Base-by-base conservation (phyloP, 2,797 vertebrate species). In the Manis crassicaudata region DNA sequence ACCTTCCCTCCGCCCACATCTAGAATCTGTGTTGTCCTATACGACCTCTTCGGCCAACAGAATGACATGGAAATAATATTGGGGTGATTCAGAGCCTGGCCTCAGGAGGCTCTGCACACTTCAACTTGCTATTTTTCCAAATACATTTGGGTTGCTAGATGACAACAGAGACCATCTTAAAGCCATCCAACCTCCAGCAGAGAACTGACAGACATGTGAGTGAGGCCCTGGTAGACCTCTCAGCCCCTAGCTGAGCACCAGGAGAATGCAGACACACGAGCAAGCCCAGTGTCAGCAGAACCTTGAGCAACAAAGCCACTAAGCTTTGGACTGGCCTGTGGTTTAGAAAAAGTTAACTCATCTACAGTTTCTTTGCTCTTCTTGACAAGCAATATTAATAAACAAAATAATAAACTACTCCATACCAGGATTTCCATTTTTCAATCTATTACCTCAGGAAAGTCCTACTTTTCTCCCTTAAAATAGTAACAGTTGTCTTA, bases 21-120 rank as follows among this genome's bases (percentile, higher is more conserved):
- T 11, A 40, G n/a, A 65, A 25, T 23, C 54, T 9, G 5, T 3
- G 2, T 5, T 50, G n/a, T 46, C 12, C 85, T 4, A 2, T 3
- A 17, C 12, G 25, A 27, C 43, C 50, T 25, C 56, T 17, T 3
- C 14, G 25, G 67, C 27, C 58, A 17, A 18, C 7, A 58, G 29
- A n/a, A 37, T 1, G 35, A 27, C 40, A 43, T 11, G 29, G 20
- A 52, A 70, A 29, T 6, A 23, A 40, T 4, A 29, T 0, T 0
- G 1, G 10, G 7, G 16, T 70, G n/a, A 29, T 6, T 35, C 13
- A 54, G 35, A 79, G 76, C 77, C 56, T 3, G 25, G 32, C 79
- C 52, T n/a, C 10, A 2, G 65, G 60, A 46, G 43, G 52, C 75
- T 96, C 2, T 27, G 56, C 12, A 46, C 27, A 23, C 16, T 56